Conservation (phyloP, 2,797 vertebrate species). For the Oophaga sylvatica region DNA sequence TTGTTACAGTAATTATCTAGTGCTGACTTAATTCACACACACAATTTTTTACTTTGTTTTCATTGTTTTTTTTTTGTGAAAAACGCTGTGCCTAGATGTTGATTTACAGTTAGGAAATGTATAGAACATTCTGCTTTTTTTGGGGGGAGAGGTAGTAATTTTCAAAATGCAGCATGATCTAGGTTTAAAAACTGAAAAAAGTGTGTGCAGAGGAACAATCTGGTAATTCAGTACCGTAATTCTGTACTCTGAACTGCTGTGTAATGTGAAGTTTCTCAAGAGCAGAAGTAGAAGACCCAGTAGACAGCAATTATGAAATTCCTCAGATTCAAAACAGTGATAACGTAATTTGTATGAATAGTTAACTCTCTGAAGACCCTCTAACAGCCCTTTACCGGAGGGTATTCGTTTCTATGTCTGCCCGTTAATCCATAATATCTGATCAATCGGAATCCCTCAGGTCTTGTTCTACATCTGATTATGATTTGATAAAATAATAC, state of each 20-base stretch:
- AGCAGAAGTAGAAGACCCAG: not conserved
- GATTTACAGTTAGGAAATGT: too few species aligned
- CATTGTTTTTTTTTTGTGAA: too few species aligned
- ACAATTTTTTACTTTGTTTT: too few species aligned
- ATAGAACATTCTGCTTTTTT: too few species aligned
- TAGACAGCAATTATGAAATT: not conserved
- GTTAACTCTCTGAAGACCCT: not conserved
- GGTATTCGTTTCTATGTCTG: not conserved
- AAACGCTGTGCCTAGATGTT: too few species aligned
- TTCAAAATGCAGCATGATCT: too few species aligned
- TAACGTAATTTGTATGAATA: not conserved
- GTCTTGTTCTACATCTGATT: not conserved
- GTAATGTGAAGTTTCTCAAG: not conserved
- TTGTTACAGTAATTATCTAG: too few species aligned
- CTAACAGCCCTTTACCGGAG: not conserved
- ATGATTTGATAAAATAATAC: not conserved
- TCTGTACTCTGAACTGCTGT: not conserved
- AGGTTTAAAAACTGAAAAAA: too few species aligned
- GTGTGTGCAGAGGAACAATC: too few species aligned
- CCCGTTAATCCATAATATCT: not conserved
- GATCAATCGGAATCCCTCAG: not conserved
- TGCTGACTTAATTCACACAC: too few species aligned
- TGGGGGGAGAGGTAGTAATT: too few species aligned
- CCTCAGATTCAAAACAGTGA: not conserved
- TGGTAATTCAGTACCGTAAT: not conserved